Evolutionary conservation across 2,888 invertebrate genomes (phyloP), one percentile per base, ranked within the genome.

Genomic region (Epistrophe grossulariae): DNA sequence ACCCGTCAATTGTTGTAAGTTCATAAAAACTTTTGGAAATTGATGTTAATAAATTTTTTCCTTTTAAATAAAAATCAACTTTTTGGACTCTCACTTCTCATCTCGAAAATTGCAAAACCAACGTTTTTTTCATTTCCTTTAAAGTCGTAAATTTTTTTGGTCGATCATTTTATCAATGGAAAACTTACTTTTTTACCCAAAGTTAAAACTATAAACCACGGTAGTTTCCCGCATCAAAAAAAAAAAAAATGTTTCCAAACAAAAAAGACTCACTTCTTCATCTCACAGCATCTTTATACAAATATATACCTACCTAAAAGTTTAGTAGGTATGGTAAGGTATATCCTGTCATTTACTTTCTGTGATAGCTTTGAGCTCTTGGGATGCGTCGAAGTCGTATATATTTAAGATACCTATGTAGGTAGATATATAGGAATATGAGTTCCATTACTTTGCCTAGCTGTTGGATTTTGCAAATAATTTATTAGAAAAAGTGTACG

Each of bases 291-390:
- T 15, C 55, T 28, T 3, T 1, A 1, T 24, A 13, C 6, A 13
- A 28, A 55, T 15, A 52, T 7, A 24, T 7, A 13, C 6, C 24
- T 19, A 50, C 15, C n/a, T 38, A 31, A 35, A 35, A 35, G 50
- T 15, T 4, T 35, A 48, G 19, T 35, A 24, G 1, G 24, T 24
- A 24, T 3, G 24, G 24, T 24, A 24, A 3, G 24, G n/a, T n/a
- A n/a, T 24, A 50, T 68, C 35, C 68, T 68, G 68, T 68, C 70
- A 70, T 55, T 70, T 55, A 40, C 55, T 70, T 70, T 70, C n/a
- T 40, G n/a, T 40, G 70, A 70, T 55, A 40, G 55, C 70, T 19
- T 55, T 28, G 24, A 28, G 48, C 55, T 40, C 24, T 7, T 28
- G 40, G 40, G 55, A 68, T 68, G 50, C 38, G 45, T 68, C 15